These are phyloP conservation scores for Petroica traversi DNA, from an alignment of 2,113 vertebrate genomes.

Conservation along the genomic window DNA sequence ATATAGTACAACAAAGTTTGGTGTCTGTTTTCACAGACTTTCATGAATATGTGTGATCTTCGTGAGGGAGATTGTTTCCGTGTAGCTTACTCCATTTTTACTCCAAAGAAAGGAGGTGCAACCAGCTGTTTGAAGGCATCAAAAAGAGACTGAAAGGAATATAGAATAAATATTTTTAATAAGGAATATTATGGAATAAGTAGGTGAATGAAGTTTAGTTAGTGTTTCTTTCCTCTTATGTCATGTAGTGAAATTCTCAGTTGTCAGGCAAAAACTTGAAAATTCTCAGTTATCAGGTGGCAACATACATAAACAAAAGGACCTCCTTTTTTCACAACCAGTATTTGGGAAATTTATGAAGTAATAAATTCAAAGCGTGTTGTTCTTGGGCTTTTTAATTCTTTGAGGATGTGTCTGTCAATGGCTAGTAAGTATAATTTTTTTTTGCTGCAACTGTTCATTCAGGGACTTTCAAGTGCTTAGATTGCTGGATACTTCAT, in stretches of 20 bases:
- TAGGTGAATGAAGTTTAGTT: neutral
- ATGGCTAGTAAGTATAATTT: neutral
- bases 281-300: neutral
- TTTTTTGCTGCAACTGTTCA: neutral
- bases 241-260: neutral
- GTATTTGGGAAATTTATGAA: neutral
- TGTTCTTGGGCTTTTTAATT: neutral
- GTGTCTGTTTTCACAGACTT: neutral
- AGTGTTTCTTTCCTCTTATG: rapidly evolving
- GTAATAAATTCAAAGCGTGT: neutral
- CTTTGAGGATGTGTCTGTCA: neutral
- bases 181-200: neutral
- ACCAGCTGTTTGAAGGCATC: neutral
- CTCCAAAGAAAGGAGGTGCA: neutral
- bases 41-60: neutral
- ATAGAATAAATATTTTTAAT: neutral
- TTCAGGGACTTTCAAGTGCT: neutral
- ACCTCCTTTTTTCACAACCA: neutral
- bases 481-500: neutral
- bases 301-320: neutral
- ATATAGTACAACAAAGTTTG: neutral
- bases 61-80: neutral
- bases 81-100: neutral
- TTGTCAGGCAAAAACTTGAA: neutral
- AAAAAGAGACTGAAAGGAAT: neutral